phyloP scores from a whole-genome alignment of 30 jellyfish, hydroid and myxozoan genomes.

The Turritopsis dohrnii region DNA sequence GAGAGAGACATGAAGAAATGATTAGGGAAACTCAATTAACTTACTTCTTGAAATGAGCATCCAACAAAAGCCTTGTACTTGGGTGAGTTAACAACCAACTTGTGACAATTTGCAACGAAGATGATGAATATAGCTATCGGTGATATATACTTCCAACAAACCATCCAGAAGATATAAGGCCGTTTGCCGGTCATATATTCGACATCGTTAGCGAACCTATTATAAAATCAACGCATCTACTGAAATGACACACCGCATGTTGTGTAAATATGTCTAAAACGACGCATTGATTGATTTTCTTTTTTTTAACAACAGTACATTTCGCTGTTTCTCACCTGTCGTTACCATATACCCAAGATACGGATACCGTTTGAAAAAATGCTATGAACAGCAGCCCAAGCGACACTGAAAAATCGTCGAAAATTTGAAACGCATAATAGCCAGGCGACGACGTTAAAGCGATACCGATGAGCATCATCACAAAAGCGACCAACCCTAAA shows the following conservation, averaged over 20 bases:
- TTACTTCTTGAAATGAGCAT: constrained; percentile 43
- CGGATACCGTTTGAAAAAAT: constrained; percentile 59
- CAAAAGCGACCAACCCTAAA: constrained; percentile 60
- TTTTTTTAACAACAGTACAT: not conserved
- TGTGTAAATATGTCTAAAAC: no score
- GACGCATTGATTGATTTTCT: not conserved
- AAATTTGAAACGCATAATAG: constrained; percentile 70
- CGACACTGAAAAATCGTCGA: constrained; percentile 85
- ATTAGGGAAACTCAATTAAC: no score
- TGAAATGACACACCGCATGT: not conserved
- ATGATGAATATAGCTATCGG: constrained; percentile 80
- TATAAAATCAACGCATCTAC: not conserved
- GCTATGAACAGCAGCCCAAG: constrained; percentile 84
- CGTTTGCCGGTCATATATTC: constrained; percentile 97
- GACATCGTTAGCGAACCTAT: constrained; percentile 90
- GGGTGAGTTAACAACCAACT: constrained; percentile 44
- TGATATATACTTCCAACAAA: constrained; percentile 94
- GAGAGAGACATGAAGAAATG: no score
- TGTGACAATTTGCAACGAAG: constrained; percentile 74
- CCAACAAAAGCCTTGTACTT: constrained; percentile 89
- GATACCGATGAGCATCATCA: constrained; percentile 65
- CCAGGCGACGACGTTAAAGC: constrained; percentile 79
- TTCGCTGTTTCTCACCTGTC: constrained; percentile 53
- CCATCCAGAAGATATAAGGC: constrained; percentile 80
- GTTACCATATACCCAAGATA: constrained; percentile 89